Base-by-base conservation (phyloP, 2,888 invertebrate genomes). In the Drosophila suboccidentalis region DNA sequence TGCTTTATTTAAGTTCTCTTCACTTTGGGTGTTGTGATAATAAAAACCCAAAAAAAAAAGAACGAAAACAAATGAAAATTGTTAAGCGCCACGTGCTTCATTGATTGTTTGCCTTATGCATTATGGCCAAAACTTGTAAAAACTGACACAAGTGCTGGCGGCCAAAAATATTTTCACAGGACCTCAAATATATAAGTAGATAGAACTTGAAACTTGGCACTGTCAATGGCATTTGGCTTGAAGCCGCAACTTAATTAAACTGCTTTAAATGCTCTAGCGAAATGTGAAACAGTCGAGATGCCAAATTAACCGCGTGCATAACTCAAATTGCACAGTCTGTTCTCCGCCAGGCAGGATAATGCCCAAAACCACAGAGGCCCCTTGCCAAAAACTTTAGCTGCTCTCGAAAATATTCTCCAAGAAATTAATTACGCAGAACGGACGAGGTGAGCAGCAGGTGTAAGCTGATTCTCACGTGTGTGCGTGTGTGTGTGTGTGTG, bases 1-100 rank as follows among this genome's bases (percentile, higher is more conserved):
- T 80, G 72, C 71, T 76, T 89, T 87, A 86, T 80, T 89, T 86
- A 86, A 78, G 89, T 82, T 89, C 80, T 55, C 61, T 36, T 49
- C 47, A 39, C 61, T 57, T 41, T 59, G 57, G 41, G 55, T 78
- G 87, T 71, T 86, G 64, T 70, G 57, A 55, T 67, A 81, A 78
- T 67, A 72, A 69, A 71, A 39, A 43, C 29, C 44, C 3, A 50
- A 29, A 19, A 22, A 29, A 4, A 15, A 13, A 8, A 63, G 60
- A 39, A 46, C 6, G 49, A 39, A 44, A 53, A 39, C 34, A 11
- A 13, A 47, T 13, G 9, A 57, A 73, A 17, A 29, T 73, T 39
- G 11, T 43, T 22, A 49, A 60, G 43, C 22, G 44, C 47, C 64
- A 70, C 66, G 79, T 71, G 58, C 43, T 43, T 3, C 69, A 78